Percentiles rank a stretch among this genome's conserved stretches.
These are phyloP conservation scores for Coreius guichenoti DNA, from an alignment of 2,797 vertebrate genomes.

Conservation along the genomic window DNA sequence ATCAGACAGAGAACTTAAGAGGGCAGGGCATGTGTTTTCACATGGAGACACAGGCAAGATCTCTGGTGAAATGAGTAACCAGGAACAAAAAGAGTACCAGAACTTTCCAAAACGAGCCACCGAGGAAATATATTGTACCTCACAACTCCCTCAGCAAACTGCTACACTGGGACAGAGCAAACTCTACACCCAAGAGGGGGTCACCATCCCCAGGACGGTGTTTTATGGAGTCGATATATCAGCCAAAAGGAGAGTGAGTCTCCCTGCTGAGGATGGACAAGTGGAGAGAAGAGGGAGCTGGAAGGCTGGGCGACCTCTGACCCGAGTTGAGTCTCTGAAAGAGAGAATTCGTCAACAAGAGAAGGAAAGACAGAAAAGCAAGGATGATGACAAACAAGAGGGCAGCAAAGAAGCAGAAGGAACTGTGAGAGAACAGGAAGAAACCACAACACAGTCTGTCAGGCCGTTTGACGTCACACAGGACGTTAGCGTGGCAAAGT, in stretches of 20 bases:
- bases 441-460: slow-evolving; percentile 65
- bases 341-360: slow-evolving; percentile 75
- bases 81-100: slow-evolving; percentile 18
- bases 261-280: slow-evolving; percentile 55
- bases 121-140: slow-evolving; percentile 29
- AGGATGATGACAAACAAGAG: slow-evolving; percentile 18
- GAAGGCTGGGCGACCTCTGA: slow-evolving; percentile 74
- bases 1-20: not conserved
- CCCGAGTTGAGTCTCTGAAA: slow-evolving; percentile 76
- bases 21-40: not conserved
- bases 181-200: slow-evolving; percentile 53
- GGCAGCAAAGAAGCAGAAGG: slow-evolving; percentile 46
- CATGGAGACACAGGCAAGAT: not conserved
- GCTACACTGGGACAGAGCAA: slow-evolving; percentile 30
- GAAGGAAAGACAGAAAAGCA: slow-evolving; percentile 60
- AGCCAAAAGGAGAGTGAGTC: slow-evolving; percentile 51
- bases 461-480: slow-evolving; percentile 71
- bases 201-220: slow-evolving; percentile 76
- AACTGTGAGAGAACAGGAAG: slow-evolving; percentile 69
- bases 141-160: slow-evolving; percentile 56
- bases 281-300: slow-evolving; percentile 75
- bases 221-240: slow-evolving; percentile 76
- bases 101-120: slow-evolving; percentile 41
- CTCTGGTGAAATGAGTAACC: not conserved
- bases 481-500: slow-evolving; percentile 76